These are phyloP conservation scores for Cheilinus undulatus DNA, from an alignment of 2,113 vertebrate genomes.

Conservation along the genomic window DNA sequence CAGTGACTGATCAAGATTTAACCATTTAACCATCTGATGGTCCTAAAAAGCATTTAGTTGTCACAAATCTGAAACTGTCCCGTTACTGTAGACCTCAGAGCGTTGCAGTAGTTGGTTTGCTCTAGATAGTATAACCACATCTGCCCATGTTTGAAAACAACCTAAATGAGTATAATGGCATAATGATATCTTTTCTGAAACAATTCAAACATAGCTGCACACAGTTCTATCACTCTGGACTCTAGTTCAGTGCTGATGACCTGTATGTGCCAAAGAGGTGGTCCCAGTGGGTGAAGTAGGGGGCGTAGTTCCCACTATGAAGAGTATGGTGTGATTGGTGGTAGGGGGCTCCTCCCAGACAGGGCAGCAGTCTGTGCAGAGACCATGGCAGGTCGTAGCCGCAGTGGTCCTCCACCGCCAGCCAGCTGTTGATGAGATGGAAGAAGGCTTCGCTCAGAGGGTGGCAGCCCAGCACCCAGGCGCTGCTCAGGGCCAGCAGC, in stretches of 20 bases:
- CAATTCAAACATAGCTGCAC: not conserved
- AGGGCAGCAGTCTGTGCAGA: conserved; percentile 78
- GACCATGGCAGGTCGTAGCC: conserved; percentile 85
- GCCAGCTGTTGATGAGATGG: conserved; percentile 84
- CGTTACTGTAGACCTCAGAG: no score
- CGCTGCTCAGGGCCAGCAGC: conserved; percentile 74
- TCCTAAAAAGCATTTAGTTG: no score
- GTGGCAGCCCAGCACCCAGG: conserved; percentile 78
- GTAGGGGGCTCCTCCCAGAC: conserved; percentile 79
- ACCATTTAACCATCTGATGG: no score
- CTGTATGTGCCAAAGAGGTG: conserved; percentile 78
- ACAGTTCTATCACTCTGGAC: not conserved
- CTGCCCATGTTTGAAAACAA: no score
- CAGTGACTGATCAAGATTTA: no score
- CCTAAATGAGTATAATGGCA: no score
- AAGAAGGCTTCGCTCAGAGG: conserved; percentile 82
- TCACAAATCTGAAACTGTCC: no score
- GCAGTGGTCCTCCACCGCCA: conserved; percentile 86
- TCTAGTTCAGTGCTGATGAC: not conserved
- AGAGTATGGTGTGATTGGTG: conserved; percentile 81
- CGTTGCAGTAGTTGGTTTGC: no score
- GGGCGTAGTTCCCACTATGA: conserved; percentile 80
- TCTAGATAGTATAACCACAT: no score
- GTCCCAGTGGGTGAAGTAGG: conserved; percentile 87
- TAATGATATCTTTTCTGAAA: no score